A percentile compares a stretch with the other conserved stretches of the same genome.
phyloP scores from a whole-genome alignment of 2,888 invertebrate species.

The Helleia helle region DNA sequence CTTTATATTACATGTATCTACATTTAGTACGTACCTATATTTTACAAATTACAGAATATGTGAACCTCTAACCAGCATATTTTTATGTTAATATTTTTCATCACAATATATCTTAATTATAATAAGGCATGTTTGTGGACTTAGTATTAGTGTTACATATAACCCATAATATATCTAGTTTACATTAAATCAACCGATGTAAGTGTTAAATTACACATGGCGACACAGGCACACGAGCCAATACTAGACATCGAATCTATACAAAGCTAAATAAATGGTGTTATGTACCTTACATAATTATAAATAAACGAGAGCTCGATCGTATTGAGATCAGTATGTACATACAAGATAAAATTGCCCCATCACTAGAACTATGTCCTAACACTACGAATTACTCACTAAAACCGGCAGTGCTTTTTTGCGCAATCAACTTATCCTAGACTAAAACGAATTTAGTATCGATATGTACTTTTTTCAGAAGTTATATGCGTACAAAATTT shows the following conservation, averaged over 20 bases:
- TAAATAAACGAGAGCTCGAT: slow-evolving; percentile 58
- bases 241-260: slow-evolving; percentile 49
- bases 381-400: slow-evolving; percentile 43
- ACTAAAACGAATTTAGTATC: slow-evolving; percentile 38
- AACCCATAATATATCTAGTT: neutral
- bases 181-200: slow-evolving; percentile 6
- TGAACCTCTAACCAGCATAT: slow-evolving; percentile 70
- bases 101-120: slow-evolving; percentile 17
- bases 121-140: slow-evolving; percentile 45
- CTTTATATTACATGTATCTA: neutral
- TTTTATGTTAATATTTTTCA: slow-evolving; percentile 15
- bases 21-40: neutral
- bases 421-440: slow-evolving; percentile 46
- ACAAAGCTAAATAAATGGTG: slow-evolving; percentile 70
- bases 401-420: slow-evolving; percentile 65
- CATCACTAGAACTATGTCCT: slow-evolving; percentile 35
- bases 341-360: slow-evolving; percentile 44
- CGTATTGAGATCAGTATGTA: slow-evolving; percentile 73
- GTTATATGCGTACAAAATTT: slow-evolving; percentile 19
- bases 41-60: slow-evolving; percentile 58
- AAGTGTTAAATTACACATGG: slow-evolving; percentile 18
- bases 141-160: slow-evolving; percentile 14
- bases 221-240: slow-evolving; percentile 13
- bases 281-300: slow-evolving; percentile 67
- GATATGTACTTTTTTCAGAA: slow-evolving; percentile 46